Conservation (phyloP, 2,797 vertebrate genomes). For the Tadarida brasiliensis region DNA sequence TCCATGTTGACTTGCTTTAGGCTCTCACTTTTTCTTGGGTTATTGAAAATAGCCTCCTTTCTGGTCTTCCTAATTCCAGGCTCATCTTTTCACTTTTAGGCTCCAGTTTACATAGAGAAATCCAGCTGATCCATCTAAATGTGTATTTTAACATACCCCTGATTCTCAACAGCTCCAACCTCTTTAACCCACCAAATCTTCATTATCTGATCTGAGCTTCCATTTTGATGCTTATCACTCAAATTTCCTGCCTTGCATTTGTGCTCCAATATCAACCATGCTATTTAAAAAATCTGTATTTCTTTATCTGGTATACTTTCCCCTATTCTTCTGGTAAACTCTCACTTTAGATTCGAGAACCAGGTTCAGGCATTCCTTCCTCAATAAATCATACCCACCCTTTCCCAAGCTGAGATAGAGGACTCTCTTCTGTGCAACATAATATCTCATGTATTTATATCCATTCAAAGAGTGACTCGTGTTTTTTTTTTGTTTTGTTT, state of each 20-base stretch:
- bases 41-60: neutral
- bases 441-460: conserved; percentile 8
- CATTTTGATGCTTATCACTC: neutral
- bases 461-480: neutral
- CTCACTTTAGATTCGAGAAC: neutral
- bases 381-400: neutral
- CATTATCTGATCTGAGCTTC: neutral
- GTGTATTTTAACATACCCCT: neutral
- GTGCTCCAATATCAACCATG: neutral
- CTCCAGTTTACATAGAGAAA: neutral
- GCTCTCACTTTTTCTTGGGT: neutral
- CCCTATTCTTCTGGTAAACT: neutral
- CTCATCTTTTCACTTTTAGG: neutral
- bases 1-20: neutral
- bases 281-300: neutral
- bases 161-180: neutral
- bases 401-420: neutral
- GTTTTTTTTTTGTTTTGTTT: neutral
- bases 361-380: neutral
- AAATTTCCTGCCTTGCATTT: neutral
- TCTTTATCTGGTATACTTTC: neutral
- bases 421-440: neutral
- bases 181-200: neutral
- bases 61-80: neutral
- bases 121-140: neutral